Conservation (phyloP, 2,113 vertebrate genomes). For the Pterophyllum scalare region DNA sequence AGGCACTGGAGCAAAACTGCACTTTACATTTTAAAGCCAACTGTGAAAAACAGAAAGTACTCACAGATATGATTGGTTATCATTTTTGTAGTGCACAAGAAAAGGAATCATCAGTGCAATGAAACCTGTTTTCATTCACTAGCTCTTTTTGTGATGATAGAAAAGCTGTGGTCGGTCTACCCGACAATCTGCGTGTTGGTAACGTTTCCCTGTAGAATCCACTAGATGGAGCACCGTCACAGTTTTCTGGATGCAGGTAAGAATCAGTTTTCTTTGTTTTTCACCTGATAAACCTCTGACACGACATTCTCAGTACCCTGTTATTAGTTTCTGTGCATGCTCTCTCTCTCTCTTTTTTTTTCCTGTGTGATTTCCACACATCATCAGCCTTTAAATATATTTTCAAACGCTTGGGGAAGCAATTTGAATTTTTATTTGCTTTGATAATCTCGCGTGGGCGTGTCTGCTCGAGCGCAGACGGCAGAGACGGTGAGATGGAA, state of each 20-base stretch:
- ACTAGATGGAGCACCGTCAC: slow-evolving; percentile 54
- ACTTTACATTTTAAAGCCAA: not conserved
- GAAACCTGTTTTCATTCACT: not conserved
- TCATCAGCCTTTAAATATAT: not conserved
- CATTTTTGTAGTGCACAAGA: not conserved
- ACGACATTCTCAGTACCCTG: not conserved
- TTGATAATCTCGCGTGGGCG: not conserved
- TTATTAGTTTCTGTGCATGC: not conserved
- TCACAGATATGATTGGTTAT: not conserved
- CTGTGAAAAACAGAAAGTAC: not conserved
- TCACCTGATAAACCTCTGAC: not conserved
- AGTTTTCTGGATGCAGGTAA: not conserved
- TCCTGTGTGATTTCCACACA: not conserved
- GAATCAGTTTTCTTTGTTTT: not conserved
- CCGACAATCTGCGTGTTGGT: not conserved
- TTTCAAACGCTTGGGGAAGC: not conserved
- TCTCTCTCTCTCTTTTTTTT: not conserved
- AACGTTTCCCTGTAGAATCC: slow-evolving; percentile 9
- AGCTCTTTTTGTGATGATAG: too few relatives aligned
- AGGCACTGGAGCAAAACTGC: not conserved
- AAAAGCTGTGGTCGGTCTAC: too few relatives aligned
- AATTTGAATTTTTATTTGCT: not conserved
- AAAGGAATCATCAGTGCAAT: not conserved
- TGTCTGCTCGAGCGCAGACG: slow-evolving; percentile 31
- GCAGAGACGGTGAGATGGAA: slow-evolving; percentile 53